Evolutionary conservation across 2,888 invertebrate species (phyloP), one percentile per base, ranked within the genome.

Genomic region (Trichopoda pennipes): DNA sequence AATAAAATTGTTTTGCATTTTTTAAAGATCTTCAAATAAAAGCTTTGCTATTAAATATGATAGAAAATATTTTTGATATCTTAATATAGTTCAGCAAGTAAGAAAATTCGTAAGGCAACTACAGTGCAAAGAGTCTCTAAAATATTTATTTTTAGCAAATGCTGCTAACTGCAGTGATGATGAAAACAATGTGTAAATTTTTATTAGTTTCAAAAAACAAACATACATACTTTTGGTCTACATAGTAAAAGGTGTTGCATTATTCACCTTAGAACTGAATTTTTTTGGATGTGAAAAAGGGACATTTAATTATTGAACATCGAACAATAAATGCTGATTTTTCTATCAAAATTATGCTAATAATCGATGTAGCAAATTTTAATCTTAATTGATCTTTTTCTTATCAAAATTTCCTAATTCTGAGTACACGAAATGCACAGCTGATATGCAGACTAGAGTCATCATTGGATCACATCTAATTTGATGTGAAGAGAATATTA

Each of bases 51-150:
- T 64, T 12, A 75, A 70, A 70, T 80, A 47, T 47, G 58, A 80
- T 75, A 64, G 44, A 69, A 80, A 75, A 69, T 56, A 75, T 55
- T 75, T 75, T 66, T 66, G 14, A 42, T 53, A 19, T 55, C 63
- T 73, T 44, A 69, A 64, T 64, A 53, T 38, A 61, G 58, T 32
- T 58, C 68, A 73, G 73, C 73, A 77, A 81, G 76, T 64, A 56
- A 51, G 44, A 44, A 12, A 12, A 53, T 49, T 61, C 68, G 51
- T 55, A 56, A 3, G 32, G 23, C 14, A 44, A 44, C 42, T 1
- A 47, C 23, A 6, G 42, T 23, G 23, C 28, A 16, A 53, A 53
- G 4, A 53, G 42, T 44, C 16, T 44, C 6, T 44, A n/a, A 14
- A 44, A 1, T 44, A 44, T n/a, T 10, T 12, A 64, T 12, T 28